Evolutionary conservation across 2,888 invertebrate genomes (phyloP).

Genomic region (Teinopalpus imperialis): DNA sequence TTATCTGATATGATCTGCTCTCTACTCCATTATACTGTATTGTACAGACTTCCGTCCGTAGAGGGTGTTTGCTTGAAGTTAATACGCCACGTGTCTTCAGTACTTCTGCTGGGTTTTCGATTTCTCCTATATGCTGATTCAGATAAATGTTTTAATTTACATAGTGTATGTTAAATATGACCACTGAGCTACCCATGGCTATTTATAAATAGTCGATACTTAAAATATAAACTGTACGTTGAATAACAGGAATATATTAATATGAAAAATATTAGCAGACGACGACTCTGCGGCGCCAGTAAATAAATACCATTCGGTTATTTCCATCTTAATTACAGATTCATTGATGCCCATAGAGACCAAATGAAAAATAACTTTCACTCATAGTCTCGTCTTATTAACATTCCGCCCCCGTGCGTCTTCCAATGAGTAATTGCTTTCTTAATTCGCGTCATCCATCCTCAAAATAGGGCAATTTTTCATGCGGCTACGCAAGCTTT

Average conservation of each 20-base stretch:
- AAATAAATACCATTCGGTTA: constrained; percentile 34
- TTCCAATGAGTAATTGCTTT: constrained; percentile 81
- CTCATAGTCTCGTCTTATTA: constrained; percentile 73
- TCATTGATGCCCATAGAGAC: constrained; percentile 60
- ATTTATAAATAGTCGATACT: no score
- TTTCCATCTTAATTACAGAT: constrained; percentile 66
- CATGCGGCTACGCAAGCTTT: constrained; percentile 59
- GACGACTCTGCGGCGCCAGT: constrained; percentile 20
- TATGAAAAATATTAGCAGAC: constrained; percentile 8
- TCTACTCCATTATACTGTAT: no score
- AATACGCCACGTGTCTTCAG: no score
- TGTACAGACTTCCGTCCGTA: no score
- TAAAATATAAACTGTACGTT: no score
- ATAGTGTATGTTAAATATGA: no score
- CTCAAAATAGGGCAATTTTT: constrained; percentile 79
- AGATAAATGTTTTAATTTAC: no score
- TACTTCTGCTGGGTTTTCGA: no score
- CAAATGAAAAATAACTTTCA: constrained; percentile 71
- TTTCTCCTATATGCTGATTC: no score
- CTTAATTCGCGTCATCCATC: constrained; percentile 82
- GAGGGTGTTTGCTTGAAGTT: no score
- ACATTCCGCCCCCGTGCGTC: constrained; percentile 75
- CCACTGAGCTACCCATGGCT: no score
- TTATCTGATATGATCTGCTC: no score
- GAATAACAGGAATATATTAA: not conserved